phyloP scores from a whole-genome alignment of 2,113 vertebrate genomes.

The Hydropotes inermis region DNA sequence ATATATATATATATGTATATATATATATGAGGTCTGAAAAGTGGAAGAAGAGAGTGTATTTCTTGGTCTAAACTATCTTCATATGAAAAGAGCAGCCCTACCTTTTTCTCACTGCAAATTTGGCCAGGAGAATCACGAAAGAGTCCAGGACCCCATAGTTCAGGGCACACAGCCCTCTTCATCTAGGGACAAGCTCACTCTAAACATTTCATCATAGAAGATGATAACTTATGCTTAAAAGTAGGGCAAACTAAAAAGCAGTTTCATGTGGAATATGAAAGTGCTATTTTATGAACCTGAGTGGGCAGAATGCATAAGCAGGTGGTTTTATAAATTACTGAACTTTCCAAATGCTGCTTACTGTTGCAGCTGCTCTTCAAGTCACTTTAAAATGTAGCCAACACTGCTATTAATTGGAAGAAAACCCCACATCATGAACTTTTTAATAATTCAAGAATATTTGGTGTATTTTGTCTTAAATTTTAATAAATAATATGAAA shows the following conservation, averaged over 20 bases:
- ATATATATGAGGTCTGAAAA: neutral
- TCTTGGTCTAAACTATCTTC: neutral
- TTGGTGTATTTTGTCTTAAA: neutral
- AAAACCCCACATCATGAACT: neutral
- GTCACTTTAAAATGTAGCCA: neutral
- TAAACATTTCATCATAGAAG: neutral
- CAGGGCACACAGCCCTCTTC: neutral
- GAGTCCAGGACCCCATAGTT: neutral
- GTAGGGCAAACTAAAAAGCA: neutral
- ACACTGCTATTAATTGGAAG: neutral
- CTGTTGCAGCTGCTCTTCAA: neutral
- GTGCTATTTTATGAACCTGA: neutral
- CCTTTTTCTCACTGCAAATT: neutral
- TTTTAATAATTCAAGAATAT: conserved; percentile 38
- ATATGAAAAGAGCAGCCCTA: neutral
- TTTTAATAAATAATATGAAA: conserved; percentile 21
- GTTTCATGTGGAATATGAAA: conserved; percentile 11
- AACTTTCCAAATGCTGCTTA: neutral
- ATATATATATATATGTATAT: neutral
- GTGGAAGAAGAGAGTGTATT: neutral
- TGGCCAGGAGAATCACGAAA: neutral
- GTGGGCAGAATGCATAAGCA: neutral
- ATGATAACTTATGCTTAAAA: neutral
- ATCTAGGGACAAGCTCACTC: neutral
- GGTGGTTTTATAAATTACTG: conserved; percentile 12